These are phyloP conservation scores for Pandemis heparana DNA, from an alignment of 2,888 invertebrate species.

Conservation along the genomic window DNA sequence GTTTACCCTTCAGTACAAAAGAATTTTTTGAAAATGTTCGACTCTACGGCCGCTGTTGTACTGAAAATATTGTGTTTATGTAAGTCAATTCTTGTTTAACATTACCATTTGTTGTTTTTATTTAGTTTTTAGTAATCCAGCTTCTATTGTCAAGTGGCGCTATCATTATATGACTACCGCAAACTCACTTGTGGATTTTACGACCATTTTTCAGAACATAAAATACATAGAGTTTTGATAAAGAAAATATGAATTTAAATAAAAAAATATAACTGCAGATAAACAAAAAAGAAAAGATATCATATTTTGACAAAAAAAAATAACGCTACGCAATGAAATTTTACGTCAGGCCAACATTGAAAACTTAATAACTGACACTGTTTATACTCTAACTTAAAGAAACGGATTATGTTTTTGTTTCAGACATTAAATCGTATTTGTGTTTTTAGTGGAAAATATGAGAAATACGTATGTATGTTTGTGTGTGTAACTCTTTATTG, in stretches of 20 bases:
- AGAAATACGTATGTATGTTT: not conserved
- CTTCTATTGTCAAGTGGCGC: not conserved
- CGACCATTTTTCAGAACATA: not conserved
- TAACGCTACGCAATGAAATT: not conserved
- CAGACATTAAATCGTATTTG: not conserved
- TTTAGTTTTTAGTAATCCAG: constrained; percentile 2
- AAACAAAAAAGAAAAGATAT: no score
- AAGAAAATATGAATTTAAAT: not conserved
- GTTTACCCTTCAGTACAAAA: constrained; percentile 60
- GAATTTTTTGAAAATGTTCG: constrained; percentile 60
- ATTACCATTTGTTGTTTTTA: constrained; percentile 9
- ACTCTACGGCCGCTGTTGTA: constrained; percentile 60
- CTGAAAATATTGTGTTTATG: constrained; percentile 73
- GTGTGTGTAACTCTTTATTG: no score
- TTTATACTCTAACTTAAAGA: not conserved
- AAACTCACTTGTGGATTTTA: constrained; percentile 1
- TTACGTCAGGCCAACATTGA: not conserved
- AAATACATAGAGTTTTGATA: not conserved
- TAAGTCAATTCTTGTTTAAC: constrained; percentile 60
- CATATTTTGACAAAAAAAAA: no score
- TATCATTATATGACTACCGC: not conserved
- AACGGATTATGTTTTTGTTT: not conserved
- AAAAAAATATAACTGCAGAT: no score
- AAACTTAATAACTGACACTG: not conserved
- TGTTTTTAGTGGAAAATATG: not conserved